These are phyloP conservation scores for Strigamia transsilvanica DNA, from an alignment of 2,888 invertebrate species.

Conservation along the genomic window DNA sequence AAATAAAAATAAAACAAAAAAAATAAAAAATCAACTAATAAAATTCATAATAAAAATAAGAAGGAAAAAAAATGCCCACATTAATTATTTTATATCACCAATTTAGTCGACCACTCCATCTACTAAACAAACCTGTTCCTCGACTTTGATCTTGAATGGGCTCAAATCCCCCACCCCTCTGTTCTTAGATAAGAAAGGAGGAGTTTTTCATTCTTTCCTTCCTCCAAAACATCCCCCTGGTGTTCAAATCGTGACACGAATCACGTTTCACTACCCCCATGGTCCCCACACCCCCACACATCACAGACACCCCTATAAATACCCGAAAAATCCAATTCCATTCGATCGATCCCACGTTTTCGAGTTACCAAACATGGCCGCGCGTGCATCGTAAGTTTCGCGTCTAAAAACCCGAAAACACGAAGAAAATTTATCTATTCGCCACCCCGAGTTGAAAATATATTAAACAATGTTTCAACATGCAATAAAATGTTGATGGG, in stretches of 20 bases:
- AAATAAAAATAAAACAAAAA: too few relatives aligned
- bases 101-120: neutral
- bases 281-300: neutral
- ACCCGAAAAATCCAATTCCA: too few relatives aligned
- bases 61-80: too few relatives aligned
- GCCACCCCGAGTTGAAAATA: too few relatives aligned
- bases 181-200: neutral
- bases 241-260: conserved; percentile 26
- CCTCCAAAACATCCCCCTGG: conserved; percentile 6
- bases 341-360: too few relatives aligned
- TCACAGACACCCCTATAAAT: neutral
- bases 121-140: neutral
- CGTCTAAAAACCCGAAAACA: too few relatives aligned
- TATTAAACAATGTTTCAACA: too few relatives aligned
- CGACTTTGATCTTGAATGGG: conserved; percentile 1
- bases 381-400: too few relatives aligned
- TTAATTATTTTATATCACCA: neutral
- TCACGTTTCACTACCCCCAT: neutral
- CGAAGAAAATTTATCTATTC: too few relatives aligned
- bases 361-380: too few relatives aligned
- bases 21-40: too few relatives aligned
- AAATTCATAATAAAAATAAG: too few relatives aligned
- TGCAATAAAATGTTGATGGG: neutral
- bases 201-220: conserved; percentile 11
- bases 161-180: neutral